Evolutionary conservation across 2,888 invertebrate species (phyloP).

Genomic region (Malacosoma neustria): DNA sequence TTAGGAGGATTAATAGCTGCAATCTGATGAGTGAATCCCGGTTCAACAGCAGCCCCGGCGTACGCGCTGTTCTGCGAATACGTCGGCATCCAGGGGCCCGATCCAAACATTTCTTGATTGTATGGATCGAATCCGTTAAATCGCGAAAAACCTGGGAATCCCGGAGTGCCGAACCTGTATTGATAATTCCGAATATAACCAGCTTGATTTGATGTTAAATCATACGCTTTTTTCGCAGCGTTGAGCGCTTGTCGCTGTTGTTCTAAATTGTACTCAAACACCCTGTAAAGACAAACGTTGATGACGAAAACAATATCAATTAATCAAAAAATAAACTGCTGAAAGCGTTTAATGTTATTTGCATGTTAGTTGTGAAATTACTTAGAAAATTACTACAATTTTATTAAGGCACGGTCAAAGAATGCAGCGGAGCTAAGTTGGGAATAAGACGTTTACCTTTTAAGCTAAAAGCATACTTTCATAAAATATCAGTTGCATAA

Average conservation of each 20-base stretch:
- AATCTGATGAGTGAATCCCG: conserved; percentile 70
- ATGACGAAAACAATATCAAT: background rate
- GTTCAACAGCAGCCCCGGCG: conserved; percentile 70
- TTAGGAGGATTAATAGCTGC: conserved; percentile 76
- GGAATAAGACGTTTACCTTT: too few relatives aligned
- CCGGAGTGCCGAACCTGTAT: conserved; percentile 32
- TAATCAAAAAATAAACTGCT: background rate
- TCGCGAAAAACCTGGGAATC: conserved; percentile 14
- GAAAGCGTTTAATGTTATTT: conserved; percentile 6
- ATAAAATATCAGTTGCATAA: too few relatives aligned
- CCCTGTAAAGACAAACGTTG: conserved; percentile 37
- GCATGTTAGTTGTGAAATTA: conserved; percentile 3
- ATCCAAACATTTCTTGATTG: background rate
- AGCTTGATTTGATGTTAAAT: conserved; percentile 46
- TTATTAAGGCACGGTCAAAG: conserved; percentile 1
- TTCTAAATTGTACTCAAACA: conserved; percentile 39
- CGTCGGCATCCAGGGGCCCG: conserved; percentile 15
- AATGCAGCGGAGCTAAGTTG: too few relatives aligned
- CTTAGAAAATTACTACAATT: background rate
- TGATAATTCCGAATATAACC: conserved; percentile 41
- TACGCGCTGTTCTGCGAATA: conserved; percentile 47
- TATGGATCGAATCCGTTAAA: conserved; percentile 13
- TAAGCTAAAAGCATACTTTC: too few relatives aligned
- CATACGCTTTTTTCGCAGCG: conserved; percentile 57
- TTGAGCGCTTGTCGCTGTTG: conserved; percentile 46